Base-by-base conservation (phyloP, 2,888 invertebrate genomes). In the Timema cristinae region DNA sequence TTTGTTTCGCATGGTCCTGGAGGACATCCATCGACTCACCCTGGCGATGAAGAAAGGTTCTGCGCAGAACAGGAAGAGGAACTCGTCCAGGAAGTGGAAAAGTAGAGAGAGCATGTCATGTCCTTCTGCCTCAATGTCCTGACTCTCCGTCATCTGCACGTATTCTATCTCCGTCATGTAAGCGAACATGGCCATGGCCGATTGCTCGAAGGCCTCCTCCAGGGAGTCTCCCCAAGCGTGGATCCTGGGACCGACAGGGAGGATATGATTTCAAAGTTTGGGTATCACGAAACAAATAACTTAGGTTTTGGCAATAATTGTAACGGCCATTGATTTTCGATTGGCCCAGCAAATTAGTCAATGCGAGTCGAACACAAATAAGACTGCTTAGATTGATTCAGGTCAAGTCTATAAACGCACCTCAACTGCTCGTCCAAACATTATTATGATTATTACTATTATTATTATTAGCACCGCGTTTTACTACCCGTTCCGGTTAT, bases 111-210 rank as follows among this genome's bases (percentile, higher is more conserved):
- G 87, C 81, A 97, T 81, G 81, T 99, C 98, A 79, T 96, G 91
- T 10, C 93, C 97, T 74, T 90, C 89, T 0, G 95, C 97, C 83
- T 93, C 93, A 75, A 99, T 90, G 77, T 92, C 89, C 79, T 91
- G 89, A 56, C 90, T 89, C 78, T 91, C 88, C 77, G 86, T 86
- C 76, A 94, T 91, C 80, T 95, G 91, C 0, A 99, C 94, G 75
- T 88, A 88, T 0, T 91, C 88, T 75, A 96, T 83, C 75, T 95
- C 95, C 2, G 98, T 98, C 95, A 98, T 98, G 82, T 98, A 99
- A 0, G 91, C 95, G 84, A 94, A 99, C 98, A 99, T 98, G 1
- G 96, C 93, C 81, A 95, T 89, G 8, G 94, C 97, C 79, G 93
- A 93, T 84, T 97, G 97, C 81, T 98, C 97, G 82, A 96, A 98